Conservation (phyloP, 2,113 vertebrate genomes). For the Sylvietta virens region DNA sequence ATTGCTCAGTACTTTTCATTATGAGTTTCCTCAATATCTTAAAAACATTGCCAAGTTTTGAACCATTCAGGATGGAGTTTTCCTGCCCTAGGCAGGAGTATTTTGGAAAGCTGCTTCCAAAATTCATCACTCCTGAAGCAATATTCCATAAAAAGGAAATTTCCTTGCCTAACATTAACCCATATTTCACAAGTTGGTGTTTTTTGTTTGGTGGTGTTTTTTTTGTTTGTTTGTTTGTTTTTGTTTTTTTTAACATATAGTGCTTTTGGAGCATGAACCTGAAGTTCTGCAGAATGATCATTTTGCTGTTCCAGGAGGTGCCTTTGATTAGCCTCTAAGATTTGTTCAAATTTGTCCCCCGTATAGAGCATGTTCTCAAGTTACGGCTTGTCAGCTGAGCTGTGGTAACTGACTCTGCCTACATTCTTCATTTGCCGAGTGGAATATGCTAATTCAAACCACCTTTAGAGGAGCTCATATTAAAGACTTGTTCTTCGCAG, state of each 20-base stretch:
- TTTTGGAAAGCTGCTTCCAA: slow-evolving; percentile 5
- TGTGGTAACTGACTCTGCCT: not conserved
- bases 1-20: not conserved
- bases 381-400: slow-evolving; percentile 18
- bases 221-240: not conserved
- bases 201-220: not conserved
- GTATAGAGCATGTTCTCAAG: not conserved
- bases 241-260: not conserved
- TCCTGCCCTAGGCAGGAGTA: not conserved
- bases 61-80: not conserved
- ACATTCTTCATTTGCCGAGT: not conserved
- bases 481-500: not conserved
- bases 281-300: not conserved
- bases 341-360: slow-evolving; percentile 19
- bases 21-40: not conserved
- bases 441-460: slow-evolving; percentile 25
- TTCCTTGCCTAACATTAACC: not conserved
- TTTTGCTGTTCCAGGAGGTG: not conserved
- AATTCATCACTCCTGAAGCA: not conserved
- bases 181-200: not conserved
- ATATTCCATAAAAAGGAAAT: not conserved
- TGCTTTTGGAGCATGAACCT: not conserved
- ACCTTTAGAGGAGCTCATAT: not conserved
- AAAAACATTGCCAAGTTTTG: not conserved
- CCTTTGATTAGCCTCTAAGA: not conserved